Percentiles rank a stretch among this genome's conserved stretches.
These are phyloP conservation scores for Paramisgurnus dabryanus DNA, from an alignment of 2,113 vertebrate species.

Conservation along the genomic window DNA sequence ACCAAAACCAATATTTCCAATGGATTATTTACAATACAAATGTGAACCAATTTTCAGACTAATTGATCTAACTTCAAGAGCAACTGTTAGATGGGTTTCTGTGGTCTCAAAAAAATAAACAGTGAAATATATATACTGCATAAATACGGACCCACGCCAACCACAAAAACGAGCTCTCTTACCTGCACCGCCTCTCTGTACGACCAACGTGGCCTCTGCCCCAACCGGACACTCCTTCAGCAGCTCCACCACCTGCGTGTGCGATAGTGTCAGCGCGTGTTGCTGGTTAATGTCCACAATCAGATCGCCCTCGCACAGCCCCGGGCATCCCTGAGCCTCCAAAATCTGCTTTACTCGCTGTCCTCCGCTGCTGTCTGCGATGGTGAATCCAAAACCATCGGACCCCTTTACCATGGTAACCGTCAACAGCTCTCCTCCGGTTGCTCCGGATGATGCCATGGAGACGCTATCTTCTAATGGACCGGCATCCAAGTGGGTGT, in stretches of 20 bases:
- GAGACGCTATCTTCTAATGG: conserved; percentile 92
- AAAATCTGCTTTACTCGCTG: conserved; percentile 97
- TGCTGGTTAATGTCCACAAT: conserved; percentile 98
- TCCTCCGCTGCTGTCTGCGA: conserved; percentile 92
- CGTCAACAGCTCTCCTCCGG: conserved; percentile 93
- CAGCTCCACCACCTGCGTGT: conserved; percentile 97
- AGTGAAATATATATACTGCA: background rate
- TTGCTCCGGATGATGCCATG: conserved; percentile 93
- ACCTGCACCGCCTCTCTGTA: conserved; percentile 89
- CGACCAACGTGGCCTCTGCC: conserved; percentile 88
- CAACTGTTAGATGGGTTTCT: background rate
- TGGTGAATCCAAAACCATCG: conserved; percentile 97
- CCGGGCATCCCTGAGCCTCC: conserved; percentile 95
- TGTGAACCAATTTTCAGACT: too few relatives aligned
- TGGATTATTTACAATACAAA: too few relatives aligned
- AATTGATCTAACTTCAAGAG: background rate
- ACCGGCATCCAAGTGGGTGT: conserved; percentile 86
- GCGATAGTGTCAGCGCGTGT: conserved; percentile 88
- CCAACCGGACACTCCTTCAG: conserved; percentile 95
- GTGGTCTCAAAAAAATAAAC: conserved; percentile 28
- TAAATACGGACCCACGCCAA: background rate
- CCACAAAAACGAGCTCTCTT: conserved; percentile 42
- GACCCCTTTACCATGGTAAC: conserved; percentile 97
- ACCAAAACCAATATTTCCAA: too few relatives aligned
- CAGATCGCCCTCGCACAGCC: conserved; percentile 95